These are phyloP conservation scores for Chiroxiphia lanceolata DNA, from an alignment of 2,797 vertebrate genomes.

Conservation along the genomic window DNA sequence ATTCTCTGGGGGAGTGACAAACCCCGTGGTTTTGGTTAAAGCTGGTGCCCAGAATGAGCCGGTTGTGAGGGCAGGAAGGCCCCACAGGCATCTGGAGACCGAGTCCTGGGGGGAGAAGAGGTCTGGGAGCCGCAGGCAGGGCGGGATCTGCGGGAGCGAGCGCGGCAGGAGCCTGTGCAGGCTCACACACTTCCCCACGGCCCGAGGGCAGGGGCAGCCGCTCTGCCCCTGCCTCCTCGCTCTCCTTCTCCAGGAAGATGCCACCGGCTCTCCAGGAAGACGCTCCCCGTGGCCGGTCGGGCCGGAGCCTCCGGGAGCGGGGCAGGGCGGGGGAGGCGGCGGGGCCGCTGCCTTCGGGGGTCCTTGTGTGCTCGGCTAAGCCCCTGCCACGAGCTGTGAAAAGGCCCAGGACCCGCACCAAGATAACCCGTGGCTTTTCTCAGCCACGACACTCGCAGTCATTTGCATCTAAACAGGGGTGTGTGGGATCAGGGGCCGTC, in stretches of 20 bases:
- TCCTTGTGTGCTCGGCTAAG: background rate
- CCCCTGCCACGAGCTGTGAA: constrained; percentile 57
- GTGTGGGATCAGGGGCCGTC: constrained; percentile 63
- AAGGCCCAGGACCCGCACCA: constrained; percentile 45
- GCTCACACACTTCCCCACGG: fast-evolving
- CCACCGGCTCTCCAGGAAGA: fast-evolving
- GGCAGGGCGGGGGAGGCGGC: constrained; percentile 19
- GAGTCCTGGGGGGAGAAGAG: background rate
- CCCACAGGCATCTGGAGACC: background rate
- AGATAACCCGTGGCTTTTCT: constrained; percentile 69
- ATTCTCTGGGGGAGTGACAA: fast-evolving
- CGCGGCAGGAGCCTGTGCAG: background rate
- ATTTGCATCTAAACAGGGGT: constrained; percentile 75
- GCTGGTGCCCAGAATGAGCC: background rate
- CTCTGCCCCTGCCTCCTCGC: background rate
- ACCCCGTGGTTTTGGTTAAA: fast-evolving
- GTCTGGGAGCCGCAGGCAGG: background rate
- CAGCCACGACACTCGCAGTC: constrained; percentile 65
- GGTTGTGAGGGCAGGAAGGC: fast-evolving
- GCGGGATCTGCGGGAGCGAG: background rate
- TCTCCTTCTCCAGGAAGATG: background rate
- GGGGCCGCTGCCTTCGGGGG: constrained; percentile 8
- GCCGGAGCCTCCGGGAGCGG: background rate
- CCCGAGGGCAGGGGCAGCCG: fast-evolving
- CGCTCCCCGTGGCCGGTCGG: fast-evolving